Base-by-base conservation (phyloP, 2,888 invertebrate species). In the Drosophila acutilabella region DNA sequence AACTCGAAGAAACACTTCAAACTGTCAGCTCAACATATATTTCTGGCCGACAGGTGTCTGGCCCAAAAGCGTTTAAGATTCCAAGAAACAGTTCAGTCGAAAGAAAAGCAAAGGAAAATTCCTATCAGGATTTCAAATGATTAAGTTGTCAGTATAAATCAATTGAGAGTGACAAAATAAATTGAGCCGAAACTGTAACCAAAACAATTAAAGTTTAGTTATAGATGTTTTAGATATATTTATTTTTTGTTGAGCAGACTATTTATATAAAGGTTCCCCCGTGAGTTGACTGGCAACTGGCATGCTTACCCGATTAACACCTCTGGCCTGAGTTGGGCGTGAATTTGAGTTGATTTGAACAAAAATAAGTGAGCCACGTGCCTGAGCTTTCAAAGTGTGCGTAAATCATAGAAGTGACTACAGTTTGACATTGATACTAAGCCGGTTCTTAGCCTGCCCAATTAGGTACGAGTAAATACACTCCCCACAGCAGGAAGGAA, bases 221-320 rank as follows among this genome's bases (percentile, higher is more conserved):
- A 30, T 30, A 30, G 30, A 30, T 23, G 6, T 20, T 20, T 20
- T 1, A 23, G 23, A 23, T 23, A 23, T 23, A 11, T 11, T 13
- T 36, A 13, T 36, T 36, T 36, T 36, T 36, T 36, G 2, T 30
- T 30, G 8, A 8, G 36, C 16, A 57, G 54, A 51, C 51, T 71
- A 61, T 67, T 72, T 58, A 51, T 72, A 51, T 26, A 51, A 16
- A 57, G 14, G 18, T 40, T 47, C 42, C 16, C 58, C 38, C 20
- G 48, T 40, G 45, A 62, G 60, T 70, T 66, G 52, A 58, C 20
- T 18, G 18, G 53, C 70, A 64, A 73, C 60, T 81, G 88, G 78
- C 88, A 82, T 86, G 83, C 83, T 68, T 74, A 70, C 47, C 56
- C 23, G 58, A 75, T 88, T 80, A 82, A 6, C 83, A 86, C 74